These are phyloP conservation scores for Picus viridis DNA, from an alignment of 2,797 vertebrate genomes.

Conservation along the genomic window DNA sequence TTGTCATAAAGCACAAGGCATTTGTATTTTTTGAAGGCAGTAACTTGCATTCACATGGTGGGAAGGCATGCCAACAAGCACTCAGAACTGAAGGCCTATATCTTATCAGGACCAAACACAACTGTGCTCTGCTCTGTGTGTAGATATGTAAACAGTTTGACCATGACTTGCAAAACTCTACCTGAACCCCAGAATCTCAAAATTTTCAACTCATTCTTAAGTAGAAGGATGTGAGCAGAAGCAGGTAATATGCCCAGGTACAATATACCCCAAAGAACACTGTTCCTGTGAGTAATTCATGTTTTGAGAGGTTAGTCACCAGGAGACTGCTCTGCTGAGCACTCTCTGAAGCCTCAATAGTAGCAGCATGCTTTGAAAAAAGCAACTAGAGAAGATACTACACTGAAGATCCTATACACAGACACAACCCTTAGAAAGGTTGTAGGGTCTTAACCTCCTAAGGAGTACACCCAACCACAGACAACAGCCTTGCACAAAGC, in stretches of 20 bases:
- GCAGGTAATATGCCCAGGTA: background rate
- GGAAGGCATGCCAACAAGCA: background rate
- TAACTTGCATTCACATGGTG: background rate
- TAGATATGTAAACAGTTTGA: background rate
- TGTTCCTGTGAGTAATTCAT: background rate
- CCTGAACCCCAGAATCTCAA: background rate
- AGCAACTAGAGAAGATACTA: background rate
- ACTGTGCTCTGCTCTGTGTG: background rate
- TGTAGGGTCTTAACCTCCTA: background rate
- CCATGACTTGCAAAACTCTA: background rate
- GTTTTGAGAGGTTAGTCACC: background rate
- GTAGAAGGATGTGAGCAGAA: background rate
- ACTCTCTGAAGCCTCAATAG: background rate
- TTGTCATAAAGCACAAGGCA: background rate
- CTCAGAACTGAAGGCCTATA: background rate
- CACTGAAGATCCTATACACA: background rate
- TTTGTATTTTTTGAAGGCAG: background rate
- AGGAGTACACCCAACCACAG: background rate
- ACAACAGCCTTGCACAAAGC: background rate
- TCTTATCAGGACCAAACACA: conserved; percentile 5
- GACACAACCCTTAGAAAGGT: background rate
- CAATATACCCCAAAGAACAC: background rate
- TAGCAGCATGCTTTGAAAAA: background rate
- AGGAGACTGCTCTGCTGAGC: background rate
- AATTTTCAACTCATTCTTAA: background rate